Evolutionary conservation across 2,797 vertebrate species (phyloP), one percentile per base, ranked within the genome.

Genomic region (Acrossocheilus wenchowensis): DNA sequence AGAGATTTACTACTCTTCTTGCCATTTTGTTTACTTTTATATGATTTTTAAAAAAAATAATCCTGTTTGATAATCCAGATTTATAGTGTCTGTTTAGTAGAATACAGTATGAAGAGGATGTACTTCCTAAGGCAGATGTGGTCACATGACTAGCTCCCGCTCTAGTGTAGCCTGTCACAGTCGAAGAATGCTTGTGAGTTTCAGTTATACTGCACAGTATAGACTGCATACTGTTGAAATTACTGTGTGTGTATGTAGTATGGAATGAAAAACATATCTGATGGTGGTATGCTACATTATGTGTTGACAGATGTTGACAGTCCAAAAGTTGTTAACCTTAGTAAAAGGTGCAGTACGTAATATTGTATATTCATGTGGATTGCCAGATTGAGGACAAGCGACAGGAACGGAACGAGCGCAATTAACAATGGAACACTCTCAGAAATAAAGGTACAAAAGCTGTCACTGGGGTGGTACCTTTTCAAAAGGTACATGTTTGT

Each of bases 61-160:
- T 74, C 57, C 80, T n/a, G 80, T 68, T 88, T 82, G 41, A 82
- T 74, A 69, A 78, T 54, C 41, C 41, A 52, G 72, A 48, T 26
- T 60, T 52, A 36, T 62, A n/a, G 71, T 77, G 34, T 77, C 34
- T n/a, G n/a, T 60, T 54, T 68, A 72, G 54, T 81, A 62, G 39
- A 54, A 50, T 48, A 17, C n/a, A n/a, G 74, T 77, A 52, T 43
- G 15, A 6, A 50, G 26, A 72, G 26, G 23, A 69, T 41, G 41
- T 66, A 48, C 64, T 73, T 62, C 43, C 14, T 6, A 45, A 57
- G 52, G 60, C 69, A 75, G 43, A 41, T 74, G 68, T 84, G 77
- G 60, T 79, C 82, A 81, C 11, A 36, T 78, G 75, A 62, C 34
- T 60, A 9, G 7, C 26, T 26, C 45, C 17, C 23, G 21, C 41